phyloP scores from a whole-genome alignment of 2,797 vertebrate species.

The Adelosebastes latens region DNA sequence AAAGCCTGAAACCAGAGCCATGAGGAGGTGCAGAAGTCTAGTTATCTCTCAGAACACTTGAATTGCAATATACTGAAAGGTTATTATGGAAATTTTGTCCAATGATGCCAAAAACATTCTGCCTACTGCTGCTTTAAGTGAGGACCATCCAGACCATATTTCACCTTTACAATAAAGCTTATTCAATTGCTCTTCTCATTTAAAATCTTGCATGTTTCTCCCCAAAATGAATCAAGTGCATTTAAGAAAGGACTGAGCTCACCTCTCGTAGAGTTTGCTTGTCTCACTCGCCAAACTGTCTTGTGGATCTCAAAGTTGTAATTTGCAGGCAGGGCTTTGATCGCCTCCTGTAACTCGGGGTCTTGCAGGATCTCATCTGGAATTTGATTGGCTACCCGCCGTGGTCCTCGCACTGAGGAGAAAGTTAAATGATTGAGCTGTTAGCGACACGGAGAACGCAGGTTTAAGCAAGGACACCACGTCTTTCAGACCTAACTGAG shows the following conservation, averaged over 20 bases:
- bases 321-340: conserved; percentile 87
- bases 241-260: conserved; percentile 53
- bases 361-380: conserved; percentile 91
- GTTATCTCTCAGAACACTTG: too few species aligned
- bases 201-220: background rate
- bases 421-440: conserved; percentile 23
- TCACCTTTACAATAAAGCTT: background rate
- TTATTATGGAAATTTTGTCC: too few species aligned
- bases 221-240: background rate
- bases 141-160: background rate
- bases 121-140: too few species aligned
- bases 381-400: conserved; percentile 90
- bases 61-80: too few species aligned
- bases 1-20: too few species aligned
- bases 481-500: background rate
- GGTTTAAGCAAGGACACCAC: background rate
- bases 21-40: too few species aligned
- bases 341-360: conserved; percentile 84
- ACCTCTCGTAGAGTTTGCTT: conserved; percentile 91
- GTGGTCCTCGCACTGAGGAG: conserved; percentile 77
- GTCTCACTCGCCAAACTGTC: conserved; percentile 93
- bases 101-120: too few species aligned
- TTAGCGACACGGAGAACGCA: background rate
- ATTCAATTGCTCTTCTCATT: background rate
- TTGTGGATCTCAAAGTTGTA: conserved; percentile 99